Conservation (phyloP, 2,113 vertebrate species). For the Albula goreensis region DNA sequence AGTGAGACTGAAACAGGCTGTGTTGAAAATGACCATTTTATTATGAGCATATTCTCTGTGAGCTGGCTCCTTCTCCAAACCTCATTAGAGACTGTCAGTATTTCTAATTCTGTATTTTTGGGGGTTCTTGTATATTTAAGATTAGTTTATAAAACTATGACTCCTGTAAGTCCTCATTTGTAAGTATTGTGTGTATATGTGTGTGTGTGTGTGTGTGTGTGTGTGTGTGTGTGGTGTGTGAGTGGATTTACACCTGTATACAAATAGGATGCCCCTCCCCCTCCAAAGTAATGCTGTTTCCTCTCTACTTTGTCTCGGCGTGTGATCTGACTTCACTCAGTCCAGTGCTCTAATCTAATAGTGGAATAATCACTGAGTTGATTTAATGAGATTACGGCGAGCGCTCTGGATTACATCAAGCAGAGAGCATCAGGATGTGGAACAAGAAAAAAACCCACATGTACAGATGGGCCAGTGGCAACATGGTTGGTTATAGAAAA, state of each 20-base stretch:
- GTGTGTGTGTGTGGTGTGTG: background rate
- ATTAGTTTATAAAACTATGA: too few relatives aligned
- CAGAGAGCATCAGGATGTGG: background rate
- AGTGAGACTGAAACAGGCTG: slow-evolving; percentile 42
- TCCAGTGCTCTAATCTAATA: background rate
- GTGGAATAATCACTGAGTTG: background rate
- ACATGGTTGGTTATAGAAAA: background rate
- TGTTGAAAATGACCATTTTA: background rate
- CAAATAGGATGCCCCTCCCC: background rate
- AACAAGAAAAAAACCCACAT: background rate
- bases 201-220: background rate
- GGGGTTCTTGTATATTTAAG: too few relatives aligned
- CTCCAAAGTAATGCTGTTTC: background rate
- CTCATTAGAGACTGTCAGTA: background rate
- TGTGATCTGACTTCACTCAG: background rate
- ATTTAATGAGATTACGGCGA: background rate
- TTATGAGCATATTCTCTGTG: too few relatives aligned
- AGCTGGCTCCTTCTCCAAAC: background rate
- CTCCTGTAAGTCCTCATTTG: too few relatives aligned
- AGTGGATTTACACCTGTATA: background rate
- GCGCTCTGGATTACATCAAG: background rate
- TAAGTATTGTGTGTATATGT: too few relatives aligned
- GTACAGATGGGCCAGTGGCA: background rate
- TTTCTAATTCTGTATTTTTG: background rate
- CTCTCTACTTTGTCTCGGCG: background rate